Base-by-base conservation (phyloP, 2,797 vertebrate species). In the Phrynocephalus vlangalii region DNA sequence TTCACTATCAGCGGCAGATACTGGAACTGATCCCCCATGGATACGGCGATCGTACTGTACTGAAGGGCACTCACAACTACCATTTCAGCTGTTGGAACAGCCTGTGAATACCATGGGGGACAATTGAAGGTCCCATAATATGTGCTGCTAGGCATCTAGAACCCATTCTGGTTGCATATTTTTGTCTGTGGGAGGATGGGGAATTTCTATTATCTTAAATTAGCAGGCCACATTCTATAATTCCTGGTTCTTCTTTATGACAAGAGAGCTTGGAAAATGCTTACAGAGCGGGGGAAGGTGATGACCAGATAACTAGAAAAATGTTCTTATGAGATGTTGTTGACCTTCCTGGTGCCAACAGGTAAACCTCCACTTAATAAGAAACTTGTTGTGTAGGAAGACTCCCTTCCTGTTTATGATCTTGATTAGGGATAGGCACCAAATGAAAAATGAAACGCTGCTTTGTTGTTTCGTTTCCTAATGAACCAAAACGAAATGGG, bases 361-460 rank as follows among this genome's bases (percentile, higher is more conserved):
- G 33, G 5, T 11, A 11, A 72, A 26, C 30, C 30, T 84, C 11
- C 38, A 28, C 63, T 80, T 73, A 66, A 79, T 84, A 20, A 73
- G 56, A 20, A 28, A 52, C 50, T 84, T 73, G 52, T 22, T 68
- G 71, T 80, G 5, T 63, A 63, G 56, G 77, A 80, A 50, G 48
- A 56, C 82, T 84, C 87, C 82, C 70, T 88, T 88, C 87, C 87
- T 88, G 87, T 84, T 87, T 84, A 80, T 84, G 18, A 11, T 50
- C 82, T 52, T 84, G 30, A 10, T 48, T 44, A 44, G 38, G 38
- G 38, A 44, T 44, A 44, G 38, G 38, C 38, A 44, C 38, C 38
- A 44, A 44, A 44, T 44, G 38, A 5, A 44, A 44, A 44, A 44
- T 44, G 38, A 44, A 44, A 44, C 3, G 5, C 38, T 44, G 38